phyloP scores from a whole-genome alignment of 2,797 vertebrate species.

The Sebastes nivosus region DNA sequence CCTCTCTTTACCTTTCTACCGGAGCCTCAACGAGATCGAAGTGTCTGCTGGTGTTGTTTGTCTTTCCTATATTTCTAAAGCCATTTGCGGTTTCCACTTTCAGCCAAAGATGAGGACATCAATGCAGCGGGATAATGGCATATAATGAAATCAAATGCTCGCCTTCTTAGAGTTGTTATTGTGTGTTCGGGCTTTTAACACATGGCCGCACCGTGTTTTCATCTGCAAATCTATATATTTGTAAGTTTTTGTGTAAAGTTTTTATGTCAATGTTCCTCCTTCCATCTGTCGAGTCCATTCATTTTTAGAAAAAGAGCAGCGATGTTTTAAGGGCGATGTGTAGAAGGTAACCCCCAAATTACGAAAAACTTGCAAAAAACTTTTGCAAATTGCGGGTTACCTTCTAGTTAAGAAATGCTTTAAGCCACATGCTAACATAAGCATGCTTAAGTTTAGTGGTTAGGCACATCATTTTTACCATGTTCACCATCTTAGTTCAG shows the following conservation, averaged over 20 bases:
- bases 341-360: too few relatives aligned
- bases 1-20: slow-evolving; percentile 40
- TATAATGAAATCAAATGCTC: background rate
- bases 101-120: background rate
- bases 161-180: background rate
- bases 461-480: background rate
- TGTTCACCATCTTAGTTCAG: background rate
- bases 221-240: background rate
- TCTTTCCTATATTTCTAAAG: slow-evolving; percentile 30
- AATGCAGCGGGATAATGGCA: background rate
- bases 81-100: slow-evolving; percentile 14
- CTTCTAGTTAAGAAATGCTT: background rate
- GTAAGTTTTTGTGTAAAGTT: background rate
- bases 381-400: too few relatives aligned
- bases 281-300: background rate
- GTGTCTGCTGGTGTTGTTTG: slow-evolving; percentile 28
- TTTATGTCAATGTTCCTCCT: background rate
- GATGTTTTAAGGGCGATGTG: too few relatives aligned
- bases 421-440: background rate
- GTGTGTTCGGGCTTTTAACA: background rate
- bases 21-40: slow-evolving; percentile 28
- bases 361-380: too few relatives aligned
- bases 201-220: background rate
- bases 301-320: background rate
- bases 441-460: background rate